Evolutionary conservation across 2,113 vertebrate genomes (phyloP), one percentile per base, ranked within the genome.

Genomic region (Nothobranchius kuhntae): DNA sequence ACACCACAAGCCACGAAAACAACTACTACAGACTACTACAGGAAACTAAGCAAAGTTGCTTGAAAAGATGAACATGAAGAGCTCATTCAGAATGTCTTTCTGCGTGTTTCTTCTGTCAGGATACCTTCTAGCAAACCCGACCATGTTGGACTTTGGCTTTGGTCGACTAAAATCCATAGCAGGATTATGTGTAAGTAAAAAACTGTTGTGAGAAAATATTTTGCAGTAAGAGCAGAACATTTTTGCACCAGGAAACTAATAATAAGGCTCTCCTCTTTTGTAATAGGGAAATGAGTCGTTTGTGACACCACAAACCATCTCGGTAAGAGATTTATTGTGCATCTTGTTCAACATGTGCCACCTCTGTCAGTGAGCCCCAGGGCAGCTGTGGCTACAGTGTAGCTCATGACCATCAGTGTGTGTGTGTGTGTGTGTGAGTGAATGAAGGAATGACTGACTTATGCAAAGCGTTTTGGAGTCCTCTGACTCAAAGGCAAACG

Each of bases 141-240:
- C 4, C 44, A 45, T 9, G 44, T 40, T 6, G 9, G 38, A 40
- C 38, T 40, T 40, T 40, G 38, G 38, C 3, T 40, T 40, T 40
- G 6, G 7, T 8, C 38, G 4, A 11, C 44, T 45, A 45, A 30
- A 45, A 9, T 45, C 9, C 9, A 0, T 0, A 10, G 62, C 30
- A 30, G 30, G 30, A 30, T 1, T 0, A 3, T 86, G 83, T 56
- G 85, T 89, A 82, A 81, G 85, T 86, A 4, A 26, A 59, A 15
- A 14, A 3, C 13, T 26, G 11, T 42, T 47, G 48, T 66, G 26
- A n/a, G 26, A 8, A 52, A 36, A n/a, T 26, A 1, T 40, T 9
- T 59, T 24, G 3, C n/a, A 42, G 40, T 0, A 9, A 0, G 6
- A 26, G 14, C 3, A 26, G 0, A 12, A 47, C 6, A 55, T 52